Conservation (phyloP, 2,797 vertebrate species). For the Urocyon cinereoargenteus region DNA sequence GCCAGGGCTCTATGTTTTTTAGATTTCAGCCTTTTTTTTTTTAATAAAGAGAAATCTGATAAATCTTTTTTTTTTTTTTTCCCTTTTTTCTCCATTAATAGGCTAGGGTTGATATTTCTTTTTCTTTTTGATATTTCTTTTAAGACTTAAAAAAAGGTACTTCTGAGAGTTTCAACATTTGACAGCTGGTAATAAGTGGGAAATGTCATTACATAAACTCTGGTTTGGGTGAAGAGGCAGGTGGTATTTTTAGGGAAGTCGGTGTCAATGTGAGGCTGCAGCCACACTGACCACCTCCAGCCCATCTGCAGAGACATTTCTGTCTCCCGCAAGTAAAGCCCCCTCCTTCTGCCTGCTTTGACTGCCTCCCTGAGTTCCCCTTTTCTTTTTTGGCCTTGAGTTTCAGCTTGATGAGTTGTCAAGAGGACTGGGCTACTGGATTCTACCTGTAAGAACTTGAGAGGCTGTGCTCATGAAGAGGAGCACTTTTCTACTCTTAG, state of each 20-base stretch:
- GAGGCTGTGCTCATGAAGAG: not conserved
- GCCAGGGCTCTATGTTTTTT: not conserved
- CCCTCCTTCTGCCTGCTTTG: slow-evolving; percentile 78
- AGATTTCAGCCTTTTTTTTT: not conserved
- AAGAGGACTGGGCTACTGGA: slow-evolving; percentile 52
- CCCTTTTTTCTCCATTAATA: slow-evolving; percentile 23
- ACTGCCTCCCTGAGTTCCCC: slow-evolving; percentile 79
- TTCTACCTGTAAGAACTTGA: slow-evolving; percentile 57
- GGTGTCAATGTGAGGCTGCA: slow-evolving; percentile 64
- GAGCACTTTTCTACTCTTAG: slow-evolving; percentile 31
- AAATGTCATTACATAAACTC: slow-evolving; percentile 76
- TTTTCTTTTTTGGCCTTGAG: slow-evolving; percentile 64
- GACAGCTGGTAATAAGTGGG: slow-evolving; percentile 74
- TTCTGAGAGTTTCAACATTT: slow-evolving; percentile 68
- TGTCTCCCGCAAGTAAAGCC: slow-evolving; percentile 71
- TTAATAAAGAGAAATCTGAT: not conserved
- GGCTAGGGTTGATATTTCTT: slow-evolving; percentile 32
- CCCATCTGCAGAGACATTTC: slow-evolving; percentile 81
- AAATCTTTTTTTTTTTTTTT: not conserved
- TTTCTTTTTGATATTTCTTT: slow-evolving; percentile 43
- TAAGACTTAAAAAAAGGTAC: slow-evolving; percentile 65
- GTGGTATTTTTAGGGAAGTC: slow-evolving; percentile 83
- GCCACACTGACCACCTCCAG: slow-evolving; percentile 75
- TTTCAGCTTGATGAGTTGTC: slow-evolving; percentile 77
- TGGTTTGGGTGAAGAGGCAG: slow-evolving; percentile 71